Base-by-base conservation (phyloP, 2,797 vertebrate genomes). In the Muscicapa comitata region DNA sequence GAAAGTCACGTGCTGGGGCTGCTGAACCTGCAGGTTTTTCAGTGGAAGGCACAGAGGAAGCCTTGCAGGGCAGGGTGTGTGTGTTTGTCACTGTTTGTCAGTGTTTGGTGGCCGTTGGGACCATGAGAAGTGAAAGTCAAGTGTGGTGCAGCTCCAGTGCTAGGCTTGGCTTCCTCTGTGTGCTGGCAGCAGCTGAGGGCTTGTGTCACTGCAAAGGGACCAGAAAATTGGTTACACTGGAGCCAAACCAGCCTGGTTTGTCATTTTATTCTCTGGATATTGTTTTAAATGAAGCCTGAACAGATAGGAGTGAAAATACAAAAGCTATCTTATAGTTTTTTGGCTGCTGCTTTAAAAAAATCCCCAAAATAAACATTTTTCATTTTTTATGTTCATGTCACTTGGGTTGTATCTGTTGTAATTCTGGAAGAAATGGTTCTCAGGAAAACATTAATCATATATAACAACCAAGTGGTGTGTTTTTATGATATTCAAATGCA, bases 1-100 rank as follows among this genome's bases (percentile, higher is more conserved):
- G 43, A 43, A 4, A 19, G 1, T 13, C 35, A 0, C 0, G 0
- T 48, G 59, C 51, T 1, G 6, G 13, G 16, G 54, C 50, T 81
- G 70, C 35, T 2, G 2, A 70, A 17, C 7, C 17, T 10, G 0
- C 45, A 6, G 1, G 63, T 6, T n/a, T 42, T 63, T 55, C n/a
- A 2, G 63, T 16, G 77, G 62, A 55, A 88, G 54, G 68, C 21
- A 11, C 0, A 1, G 65, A 42, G 73, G 94, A 75, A 92, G 74
- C 0, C 0, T 14, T 40, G 77, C 53, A 38, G 62, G 40, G 47
- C 21, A 2, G 35, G 11, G 28, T 65, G 11, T 7, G 51, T 16
- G 19, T 40, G n/a, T 43, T 17, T 17, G 21, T 43, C 35, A 26
- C 19, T 26, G 50, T 35, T 16, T 42, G 21, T 23, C 28, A 12